Percentiles rank a stretch among this genome's conserved stretches.
phyloP scores from a whole-genome alignment of 2,888 invertebrate genomes.

The Rosalia funebris region DNA sequence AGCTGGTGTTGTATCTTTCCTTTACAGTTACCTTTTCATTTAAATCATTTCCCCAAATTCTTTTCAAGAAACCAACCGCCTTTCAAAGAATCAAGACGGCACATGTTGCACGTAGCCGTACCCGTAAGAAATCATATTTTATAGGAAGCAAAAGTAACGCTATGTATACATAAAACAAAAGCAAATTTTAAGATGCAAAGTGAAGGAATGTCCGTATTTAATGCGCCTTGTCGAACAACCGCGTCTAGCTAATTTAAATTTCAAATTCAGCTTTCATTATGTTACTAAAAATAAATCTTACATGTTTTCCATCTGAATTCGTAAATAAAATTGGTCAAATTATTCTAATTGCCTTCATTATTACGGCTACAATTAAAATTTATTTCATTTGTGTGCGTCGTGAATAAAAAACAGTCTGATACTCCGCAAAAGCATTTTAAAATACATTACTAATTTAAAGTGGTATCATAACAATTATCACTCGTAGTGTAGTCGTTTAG shows the following conservation, averaged over 20 bases:
- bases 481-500: background rate
- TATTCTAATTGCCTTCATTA: constrained; percentile 20
- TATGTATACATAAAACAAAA: too few species aligned
- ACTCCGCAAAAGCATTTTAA: background rate
- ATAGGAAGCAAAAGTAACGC: too few species aligned
- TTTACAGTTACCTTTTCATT: too few species aligned
- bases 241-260: constrained; percentile 15
- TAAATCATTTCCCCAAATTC: too few species aligned
- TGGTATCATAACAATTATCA: background rate
- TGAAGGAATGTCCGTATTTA: too few species aligned
- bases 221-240: background rate
- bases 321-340: constrained; percentile 18
- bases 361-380: constrained; percentile 17
- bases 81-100: too few species aligned
- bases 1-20: too few species aligned
- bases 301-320: constrained; percentile 13
- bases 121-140: too few species aligned
- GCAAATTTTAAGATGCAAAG: too few species aligned
- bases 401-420: background rate
- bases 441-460: constrained; percentile 1
- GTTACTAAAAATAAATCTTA: constrained; percentile 25
- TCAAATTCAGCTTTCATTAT: constrained; percentile 10
- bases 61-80: too few species aligned
- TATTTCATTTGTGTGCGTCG: background rate
- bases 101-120: too few species aligned